Evolutionary conservation across 2,797 vertebrate species (phyloP).

Genomic region (Yasuhikotakia modesta): DNA sequence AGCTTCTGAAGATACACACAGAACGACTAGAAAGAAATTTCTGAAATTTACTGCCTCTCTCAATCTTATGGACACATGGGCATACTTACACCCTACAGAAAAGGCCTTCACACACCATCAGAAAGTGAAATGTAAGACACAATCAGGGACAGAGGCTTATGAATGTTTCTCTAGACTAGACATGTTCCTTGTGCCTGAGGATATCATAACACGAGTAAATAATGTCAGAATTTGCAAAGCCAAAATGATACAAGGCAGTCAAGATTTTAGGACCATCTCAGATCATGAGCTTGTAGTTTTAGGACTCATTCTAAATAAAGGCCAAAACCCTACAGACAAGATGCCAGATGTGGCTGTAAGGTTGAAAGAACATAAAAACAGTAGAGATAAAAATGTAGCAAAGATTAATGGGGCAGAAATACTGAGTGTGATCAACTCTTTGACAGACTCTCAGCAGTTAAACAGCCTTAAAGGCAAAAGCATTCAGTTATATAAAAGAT

Average conservation of each 20-base stretch:
- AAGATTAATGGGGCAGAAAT: constrained; percentile 52
- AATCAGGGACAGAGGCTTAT: no score
- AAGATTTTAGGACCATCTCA: not conserved
- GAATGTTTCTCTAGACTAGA: constrained; percentile 30
- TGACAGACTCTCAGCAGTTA: not conserved
- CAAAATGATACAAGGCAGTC: not conserved
- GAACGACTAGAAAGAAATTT: not conserved
- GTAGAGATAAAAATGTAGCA: constrained; percentile 2
- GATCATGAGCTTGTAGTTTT: constrained; percentile 37
- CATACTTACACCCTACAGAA: not conserved
- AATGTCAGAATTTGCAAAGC: not conserved
- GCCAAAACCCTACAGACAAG: not conserved
- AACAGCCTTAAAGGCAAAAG: no score
- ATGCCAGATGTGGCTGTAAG: constrained; percentile 9
- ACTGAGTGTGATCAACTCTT: constrained; percentile 35
- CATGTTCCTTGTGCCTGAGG: constrained; percentile 40
- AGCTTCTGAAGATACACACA: no score
- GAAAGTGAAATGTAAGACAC: not conserved
- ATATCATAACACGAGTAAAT: not conserved
- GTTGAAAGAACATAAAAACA: not conserved
- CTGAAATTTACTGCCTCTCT: constrained; percentile 28
- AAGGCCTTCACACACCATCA: constrained; percentile 23
- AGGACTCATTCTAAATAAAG: not conserved
- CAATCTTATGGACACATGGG: constrained; percentile 39
- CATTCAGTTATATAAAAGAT: not conserved